Conservation (phyloP, 2,113 vertebrate species). For the Isichthys henryi region DNA sequence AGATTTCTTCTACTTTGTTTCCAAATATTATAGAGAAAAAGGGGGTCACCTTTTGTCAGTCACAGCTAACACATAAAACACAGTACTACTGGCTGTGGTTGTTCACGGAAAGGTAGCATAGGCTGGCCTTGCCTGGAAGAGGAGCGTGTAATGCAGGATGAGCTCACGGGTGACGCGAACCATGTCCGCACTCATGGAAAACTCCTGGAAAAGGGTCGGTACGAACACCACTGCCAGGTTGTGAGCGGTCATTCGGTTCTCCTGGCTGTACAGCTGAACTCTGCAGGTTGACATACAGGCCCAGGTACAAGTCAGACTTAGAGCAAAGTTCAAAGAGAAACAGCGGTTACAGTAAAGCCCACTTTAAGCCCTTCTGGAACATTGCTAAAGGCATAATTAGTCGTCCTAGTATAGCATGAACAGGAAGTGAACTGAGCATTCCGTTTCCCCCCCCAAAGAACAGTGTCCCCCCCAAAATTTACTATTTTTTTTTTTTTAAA, state of each 20-base stretch:
- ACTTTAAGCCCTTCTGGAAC: background rate
- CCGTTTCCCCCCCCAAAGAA: background rate
- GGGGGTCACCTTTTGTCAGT: background rate
- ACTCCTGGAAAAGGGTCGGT: constrained; percentile 53
- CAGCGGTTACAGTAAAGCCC: background rate
- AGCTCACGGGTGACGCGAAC: constrained; percentile 54
- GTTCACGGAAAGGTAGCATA: too few species aligned
- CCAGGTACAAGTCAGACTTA: background rate
- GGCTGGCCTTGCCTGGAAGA: constrained; percentile 52
- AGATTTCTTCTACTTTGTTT: background rate
- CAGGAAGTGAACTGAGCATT: background rate
- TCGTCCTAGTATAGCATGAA: background rate
- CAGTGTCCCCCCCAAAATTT: background rate
- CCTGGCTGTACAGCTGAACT: constrained; percentile 56
- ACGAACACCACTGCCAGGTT: constrained; percentile 62
- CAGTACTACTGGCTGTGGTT: background rate
- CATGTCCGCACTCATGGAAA: constrained; percentile 48
- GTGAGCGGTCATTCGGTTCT: constrained; percentile 60
- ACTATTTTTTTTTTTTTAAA: background rate
- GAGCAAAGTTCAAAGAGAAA: background rate
- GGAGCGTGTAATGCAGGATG: constrained; percentile 53
- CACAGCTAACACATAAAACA: background rate
- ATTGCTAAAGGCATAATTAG: background rate
- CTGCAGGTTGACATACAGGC: constrained; percentile 31
- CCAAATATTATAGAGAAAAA: background rate